Evolutionary conservation across 2,797 vertebrate species (phyloP).

Genomic region (Antennarius maculatus): DNA sequence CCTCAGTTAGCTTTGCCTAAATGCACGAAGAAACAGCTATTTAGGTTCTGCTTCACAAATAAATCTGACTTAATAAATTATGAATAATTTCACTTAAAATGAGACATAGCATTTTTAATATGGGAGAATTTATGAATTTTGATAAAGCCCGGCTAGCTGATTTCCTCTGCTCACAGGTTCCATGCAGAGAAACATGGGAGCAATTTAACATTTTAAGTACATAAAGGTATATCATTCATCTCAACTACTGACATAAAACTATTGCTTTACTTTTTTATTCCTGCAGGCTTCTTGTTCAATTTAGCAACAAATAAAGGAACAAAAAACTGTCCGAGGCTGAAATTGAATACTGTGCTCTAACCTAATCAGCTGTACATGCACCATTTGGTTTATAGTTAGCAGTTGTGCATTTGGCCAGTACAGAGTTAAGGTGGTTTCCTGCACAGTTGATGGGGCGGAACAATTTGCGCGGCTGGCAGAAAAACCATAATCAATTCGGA

Average conservation of each 20-base stretch:
- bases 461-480: slow-evolving; percentile 80
- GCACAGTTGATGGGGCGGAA: slow-evolving; percentile 70
- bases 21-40: not conserved
- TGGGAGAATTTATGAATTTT: no score
- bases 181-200: no score
- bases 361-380: slow-evolving; percentile 32
- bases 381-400: slow-evolving; percentile 29
- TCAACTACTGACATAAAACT: no score
- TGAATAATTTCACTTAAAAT: not conserved
- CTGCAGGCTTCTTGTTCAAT: no score
- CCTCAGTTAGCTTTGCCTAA: no score
- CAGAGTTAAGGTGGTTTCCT: slow-evolving; percentile 63
- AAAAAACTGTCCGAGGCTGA: not conserved
- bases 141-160: no score
- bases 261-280: no score
- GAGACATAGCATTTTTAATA: no score
- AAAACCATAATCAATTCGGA: slow-evolving; percentile 81
- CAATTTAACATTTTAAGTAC: no score
- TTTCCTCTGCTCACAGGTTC: no score
- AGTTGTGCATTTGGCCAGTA: slow-evolving; percentile 34
- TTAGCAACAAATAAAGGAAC: not conserved
- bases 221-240: no score
- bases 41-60: not conserved
- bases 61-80: not conserved
- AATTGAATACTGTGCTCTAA: slow-evolving; percentile 18